Evolutionary conservation across 2,113 vertebrate species (phyloP), one percentile per base, ranked within the genome.

Genomic region (Myodes glareolus): DNA sequence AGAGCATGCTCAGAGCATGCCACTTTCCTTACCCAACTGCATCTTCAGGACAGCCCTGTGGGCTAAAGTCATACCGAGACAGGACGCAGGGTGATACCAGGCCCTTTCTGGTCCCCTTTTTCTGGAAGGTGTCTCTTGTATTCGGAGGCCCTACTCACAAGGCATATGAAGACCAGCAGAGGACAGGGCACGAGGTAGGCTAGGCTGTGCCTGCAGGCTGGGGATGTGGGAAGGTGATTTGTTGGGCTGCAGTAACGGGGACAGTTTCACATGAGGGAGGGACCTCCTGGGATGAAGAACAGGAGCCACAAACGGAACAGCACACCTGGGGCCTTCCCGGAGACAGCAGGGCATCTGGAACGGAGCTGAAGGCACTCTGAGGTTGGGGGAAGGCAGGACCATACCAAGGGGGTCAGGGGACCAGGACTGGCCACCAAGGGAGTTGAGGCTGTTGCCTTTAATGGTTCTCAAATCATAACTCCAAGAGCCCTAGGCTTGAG

Each of bases 401-500:
- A 2, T 13, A 19, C 1, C 2, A 21, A 55, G 9, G 16, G 36
- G 16, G 6, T 4, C 1, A 13, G 3, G 17, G n/a, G 23, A 25
- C 31, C 63, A 65, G 39, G 45, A 75, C 25, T 5, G 50, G 29
- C 47, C 47, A 29, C 12, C 7, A 75, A 29, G 31, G 36, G 45
- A 36, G 63, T 39, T 88, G 21, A 25, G 19, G 65, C 52, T 68
- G 31, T 36, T 68, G 31, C n/a, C 10, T 23, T 21, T 42, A 45
- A 0, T 13, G 68, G 67, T 45, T 73, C 47, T 77, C 75, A 88
- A n/a, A 50, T 3, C 19, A 8, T 11, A n/a, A 29, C 23, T 91
- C 70, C 19, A n/a, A 84, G 65, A 81, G 80, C 58, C 17, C 88
- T 8, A 36, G 65, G 52, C 45, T 94, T 58, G 65, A 63, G 77